phyloP scores from a whole-genome alignment of 1,140 invertebrate species.

The Formica exsecta region DNA sequence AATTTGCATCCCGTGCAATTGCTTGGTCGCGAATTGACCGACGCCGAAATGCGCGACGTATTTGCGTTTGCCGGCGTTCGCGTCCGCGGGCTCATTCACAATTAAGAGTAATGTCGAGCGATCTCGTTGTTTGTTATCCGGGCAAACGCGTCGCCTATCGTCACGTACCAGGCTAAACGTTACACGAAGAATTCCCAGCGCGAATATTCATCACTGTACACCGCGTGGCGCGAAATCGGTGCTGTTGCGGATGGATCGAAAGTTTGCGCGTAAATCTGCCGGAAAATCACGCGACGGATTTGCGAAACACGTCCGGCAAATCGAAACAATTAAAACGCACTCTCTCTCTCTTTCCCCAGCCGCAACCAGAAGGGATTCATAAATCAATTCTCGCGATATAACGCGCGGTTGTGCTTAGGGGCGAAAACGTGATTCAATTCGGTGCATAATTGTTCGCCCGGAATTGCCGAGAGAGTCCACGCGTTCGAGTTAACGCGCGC shows the following conservation, averaged over 20 bases:
- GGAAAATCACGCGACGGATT: constrained; percentile 45
- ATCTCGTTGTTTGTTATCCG: constrained; percentile 48
- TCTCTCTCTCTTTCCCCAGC: constrained; percentile 2
- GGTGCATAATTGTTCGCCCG: constrained; percentile 47
- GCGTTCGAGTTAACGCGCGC: constrained; percentile 40
- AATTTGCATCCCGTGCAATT: constrained; percentile 39
- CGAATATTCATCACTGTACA: constrained; percentile 46
- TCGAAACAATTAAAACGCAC: constrained; percentile 52
- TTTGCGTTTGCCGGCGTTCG: constrained; percentile 41
- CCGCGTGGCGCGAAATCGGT: constrained; percentile 21
- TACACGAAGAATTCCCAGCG: constrained; percentile 57
- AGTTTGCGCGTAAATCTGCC: constrained; percentile 42
- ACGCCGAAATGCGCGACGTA: constrained; percentile 41
- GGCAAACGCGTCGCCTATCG: constrained; percentile 34
- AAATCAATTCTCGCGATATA: constrained; percentile 58
- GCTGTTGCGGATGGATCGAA: constrained; percentile 29
- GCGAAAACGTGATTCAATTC: constrained; percentile 58
- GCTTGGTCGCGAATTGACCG: constrained; percentile 10
- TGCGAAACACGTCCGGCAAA: constrained; percentile 48
- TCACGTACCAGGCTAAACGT: constrained; percentile 22
- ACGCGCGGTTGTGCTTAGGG: constrained; percentile 52
- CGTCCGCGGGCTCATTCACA: constrained; percentile 35
- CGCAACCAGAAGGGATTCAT: constrained; percentile 56
- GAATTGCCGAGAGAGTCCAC: constrained; percentile 44
- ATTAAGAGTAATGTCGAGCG: constrained; percentile 55